These are phyloP conservation scores for Malurus elegans DNA, from an alignment of 2,113 vertebrate genomes.

Conservation along the genomic window DNA sequence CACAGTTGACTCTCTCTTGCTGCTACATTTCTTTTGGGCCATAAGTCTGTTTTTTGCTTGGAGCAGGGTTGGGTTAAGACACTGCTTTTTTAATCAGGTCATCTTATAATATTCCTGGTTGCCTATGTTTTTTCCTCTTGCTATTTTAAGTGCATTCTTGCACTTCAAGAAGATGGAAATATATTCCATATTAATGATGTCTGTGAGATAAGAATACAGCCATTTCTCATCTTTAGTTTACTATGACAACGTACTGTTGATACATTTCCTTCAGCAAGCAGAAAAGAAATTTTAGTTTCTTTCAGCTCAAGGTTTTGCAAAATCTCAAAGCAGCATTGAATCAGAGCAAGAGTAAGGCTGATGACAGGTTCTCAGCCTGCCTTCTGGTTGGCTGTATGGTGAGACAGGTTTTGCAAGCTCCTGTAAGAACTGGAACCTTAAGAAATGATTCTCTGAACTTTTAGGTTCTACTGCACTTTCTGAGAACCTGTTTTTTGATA, in stretches of 20 bases:
- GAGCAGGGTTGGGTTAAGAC: neutral
- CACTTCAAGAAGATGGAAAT: neutral
- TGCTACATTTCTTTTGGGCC: neutral
- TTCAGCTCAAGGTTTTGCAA: neutral
- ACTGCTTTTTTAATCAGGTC: neutral
- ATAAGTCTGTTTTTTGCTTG: neutral
- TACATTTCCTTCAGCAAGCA: neutral
- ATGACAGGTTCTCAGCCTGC: neutral
- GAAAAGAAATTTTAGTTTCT: neutral
- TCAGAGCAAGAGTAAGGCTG: neutral
- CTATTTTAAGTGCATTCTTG: neutral
- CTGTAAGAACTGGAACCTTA: neutral
- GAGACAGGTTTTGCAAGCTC: neutral
- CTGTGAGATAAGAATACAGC: neutral
- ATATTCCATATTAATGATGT: neutral
- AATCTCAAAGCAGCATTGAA: neutral
- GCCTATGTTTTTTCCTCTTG: neutral
- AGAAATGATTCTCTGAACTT: neutral
- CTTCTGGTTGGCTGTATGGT: neutral
- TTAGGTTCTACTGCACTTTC: neutral
- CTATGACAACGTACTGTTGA: neutral
- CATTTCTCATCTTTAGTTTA: neutral
- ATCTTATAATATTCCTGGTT: neutral
- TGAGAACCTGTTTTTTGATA: neutral
- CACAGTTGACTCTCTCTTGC: neutral